Conservation (phyloP, 2,113 vertebrate genomes). For the Brachyhypopomus gauderio region DNA sequence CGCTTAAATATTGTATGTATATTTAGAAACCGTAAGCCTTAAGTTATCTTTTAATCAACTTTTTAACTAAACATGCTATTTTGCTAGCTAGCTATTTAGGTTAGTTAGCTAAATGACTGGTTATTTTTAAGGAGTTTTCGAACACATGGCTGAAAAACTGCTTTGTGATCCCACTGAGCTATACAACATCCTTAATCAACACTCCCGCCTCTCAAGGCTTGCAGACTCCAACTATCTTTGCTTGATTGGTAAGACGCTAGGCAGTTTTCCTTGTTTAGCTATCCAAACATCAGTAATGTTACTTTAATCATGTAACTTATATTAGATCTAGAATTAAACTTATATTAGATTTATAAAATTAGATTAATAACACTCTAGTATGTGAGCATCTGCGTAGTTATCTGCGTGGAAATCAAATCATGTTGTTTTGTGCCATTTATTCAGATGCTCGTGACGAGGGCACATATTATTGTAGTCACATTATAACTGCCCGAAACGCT, state of each 20-base stretch:
- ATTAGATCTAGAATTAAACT: background rate
- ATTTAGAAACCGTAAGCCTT: too few species aligned
- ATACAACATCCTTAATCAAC: constrained; percentile 85
- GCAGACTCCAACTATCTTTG: constrained; percentile 81
- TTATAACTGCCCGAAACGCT: constrained; percentile 79
- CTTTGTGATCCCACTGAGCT: constrained; percentile 79
- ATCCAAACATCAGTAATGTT: too few species aligned
- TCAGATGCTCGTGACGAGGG: constrained; percentile 80
- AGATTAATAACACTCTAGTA: too few species aligned
- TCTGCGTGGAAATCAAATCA: background rate
- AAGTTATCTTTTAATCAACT: too few species aligned
- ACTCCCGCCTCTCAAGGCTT: constrained; percentile 68
- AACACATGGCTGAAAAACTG: constrained; percentile 69
- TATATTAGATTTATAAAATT: background rate
- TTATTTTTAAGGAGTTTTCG: background rate
- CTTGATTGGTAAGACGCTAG: constrained; percentile 75
- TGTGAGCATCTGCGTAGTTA: background rate
- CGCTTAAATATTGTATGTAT: too few species aligned
- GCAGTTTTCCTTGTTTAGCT: too few species aligned
- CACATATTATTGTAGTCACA: constrained; percentile 80
- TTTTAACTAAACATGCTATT: background rate
- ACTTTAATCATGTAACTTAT: too few species aligned
- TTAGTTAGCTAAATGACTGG: too few species aligned
- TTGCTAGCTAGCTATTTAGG: background rate
- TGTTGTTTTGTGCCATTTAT: constrained; percentile 46